These are phyloP conservation scores for Temnothorax unifasciatus DNA, from an alignment of 2,888 invertebrate genomes.

Conservation along the genomic window DNA sequence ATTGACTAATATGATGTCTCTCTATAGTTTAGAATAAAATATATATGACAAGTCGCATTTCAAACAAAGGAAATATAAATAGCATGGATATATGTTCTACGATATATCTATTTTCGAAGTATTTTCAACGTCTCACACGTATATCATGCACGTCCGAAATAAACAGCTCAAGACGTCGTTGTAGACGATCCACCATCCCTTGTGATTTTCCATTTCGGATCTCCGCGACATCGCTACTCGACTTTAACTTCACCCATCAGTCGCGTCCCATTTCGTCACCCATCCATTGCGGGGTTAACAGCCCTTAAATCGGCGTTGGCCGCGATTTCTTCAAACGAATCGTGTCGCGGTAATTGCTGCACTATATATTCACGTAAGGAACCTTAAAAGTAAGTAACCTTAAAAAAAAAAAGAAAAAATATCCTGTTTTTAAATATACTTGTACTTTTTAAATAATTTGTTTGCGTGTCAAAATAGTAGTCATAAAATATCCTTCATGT, in stretches of 20 bases:
- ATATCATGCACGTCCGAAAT: conserved; percentile 20
- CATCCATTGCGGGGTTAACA: conserved; percentile 40
- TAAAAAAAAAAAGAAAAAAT: background rate
- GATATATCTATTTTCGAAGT: conserved; percentile 24
- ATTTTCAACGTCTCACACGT: conserved; percentile 12
- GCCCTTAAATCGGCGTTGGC: conserved; percentile 27
- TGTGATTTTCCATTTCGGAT: conserved; percentile 45
- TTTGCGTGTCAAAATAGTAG: background rate
- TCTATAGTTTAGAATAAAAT: background rate
- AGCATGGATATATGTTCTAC: background rate
- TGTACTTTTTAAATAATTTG: background rate
- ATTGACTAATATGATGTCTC: background rate
- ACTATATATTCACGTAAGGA: background rate
- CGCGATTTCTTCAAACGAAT: conserved; percentile 38
- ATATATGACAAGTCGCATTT: background rate
- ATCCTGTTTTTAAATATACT: background rate
- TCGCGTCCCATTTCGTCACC: conserved; percentile 39
- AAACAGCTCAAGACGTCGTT: conserved; percentile 19
- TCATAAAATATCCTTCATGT: background rate
- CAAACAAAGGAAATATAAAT: background rate
- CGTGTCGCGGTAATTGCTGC: conserved; percentile 14
- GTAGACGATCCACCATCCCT: conserved; percentile 22
- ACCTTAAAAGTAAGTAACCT: background rate
- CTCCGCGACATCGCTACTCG: conserved; percentile 22
- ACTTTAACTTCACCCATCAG: conserved; percentile 1